Evolutionary conservation across 2,797 vertebrate genomes (phyloP), one percentile per base, ranked within the genome.

Genomic region (Zenarchopterus dispar): DNA sequence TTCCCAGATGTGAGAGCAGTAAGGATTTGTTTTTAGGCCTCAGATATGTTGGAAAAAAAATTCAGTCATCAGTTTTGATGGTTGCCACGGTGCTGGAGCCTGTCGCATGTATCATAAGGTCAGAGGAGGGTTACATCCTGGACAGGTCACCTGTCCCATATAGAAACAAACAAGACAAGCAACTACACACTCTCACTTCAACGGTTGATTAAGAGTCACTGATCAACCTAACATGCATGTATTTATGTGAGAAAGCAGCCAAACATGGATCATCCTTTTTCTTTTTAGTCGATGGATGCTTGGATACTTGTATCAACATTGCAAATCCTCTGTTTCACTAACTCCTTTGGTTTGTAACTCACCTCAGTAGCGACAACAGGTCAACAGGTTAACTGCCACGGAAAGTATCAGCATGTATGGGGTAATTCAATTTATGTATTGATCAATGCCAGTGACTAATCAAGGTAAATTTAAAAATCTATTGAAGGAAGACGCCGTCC

Each of bases 401-500:
- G 28, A 21, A 21, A 18, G 43, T 62, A 47, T 64, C 41, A 62
- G 16, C 51, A 62, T 60, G 28, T 64, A 61, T 66, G 18, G 43
- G n/a, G 4, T 77, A 60, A 77, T 70, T 81, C 54, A 70, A 36
- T 62, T 41, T 51, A 53, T 33, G 41, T 56, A 73, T 51, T 53
- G 68, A 84, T 83, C 66, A 70, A 26, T 46, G 50, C n/a, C 19
- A 70, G 44, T 10, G 23, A 80, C 61, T 78, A 70, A 86, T 84
- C 57, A 63, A 42, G 65, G 65, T 56, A 45, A 13, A 16, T 6
- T 46, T 15, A 22, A 76, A 74, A 75, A 63, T 67, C 55, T 78
- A 61, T 67, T 50, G 70, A 62, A 60, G 54, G 73, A 47, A 91
- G 86, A 93, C 93, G 71, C 74, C 91, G 92, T 93, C 92, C 88